These are phyloP conservation scores for Anableps anableps DNA, from an alignment of 2,797 vertebrate genomes.

Conservation along the genomic window DNA sequence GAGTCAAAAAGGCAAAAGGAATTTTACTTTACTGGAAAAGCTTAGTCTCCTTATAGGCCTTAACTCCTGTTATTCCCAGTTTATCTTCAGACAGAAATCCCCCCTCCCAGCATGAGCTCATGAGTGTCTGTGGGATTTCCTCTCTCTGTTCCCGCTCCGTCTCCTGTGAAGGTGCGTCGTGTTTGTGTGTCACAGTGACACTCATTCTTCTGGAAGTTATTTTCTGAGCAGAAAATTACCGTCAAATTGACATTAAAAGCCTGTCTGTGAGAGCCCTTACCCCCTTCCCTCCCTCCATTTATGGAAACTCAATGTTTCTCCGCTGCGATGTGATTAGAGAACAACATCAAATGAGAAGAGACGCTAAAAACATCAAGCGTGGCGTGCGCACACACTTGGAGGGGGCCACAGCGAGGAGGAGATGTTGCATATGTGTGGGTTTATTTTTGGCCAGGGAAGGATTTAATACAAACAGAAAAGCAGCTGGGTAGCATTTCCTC, in stretches of 20 bases:
- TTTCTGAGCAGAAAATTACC: slow-evolving; percentile 5
- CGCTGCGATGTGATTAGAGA: slow-evolving; percentile 4
- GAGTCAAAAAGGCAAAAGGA: background rate
- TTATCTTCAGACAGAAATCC: slow-evolving; percentile 24
- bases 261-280: background rate
- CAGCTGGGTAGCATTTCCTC: slow-evolving; percentile 9
- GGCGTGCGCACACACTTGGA: background rate
- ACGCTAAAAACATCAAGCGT: background rate
- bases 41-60: background rate
- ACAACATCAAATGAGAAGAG: background rate
- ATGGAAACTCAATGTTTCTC: background rate
- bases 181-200: slow-evolving; percentile 3
- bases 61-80: background rate
- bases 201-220: slow-evolving; percentile 22
- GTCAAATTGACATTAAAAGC: slow-evolving; percentile 14
- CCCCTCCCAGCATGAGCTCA: background rate
- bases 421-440: background rate
- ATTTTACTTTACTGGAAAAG: background rate
- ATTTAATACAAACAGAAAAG: slow-evolving; percentile 1
- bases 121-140: slow-evolving; percentile 25
- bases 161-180: background rate
- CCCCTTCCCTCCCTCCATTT: background rate
- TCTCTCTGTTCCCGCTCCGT: background rate
- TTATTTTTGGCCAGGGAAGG: background rate
- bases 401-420: too few relatives aligned